These are phyloP conservation scores for Sycophila sp. DNA, from an alignment of 1,140 invertebrate genomes.

Conservation along the genomic window DNA sequence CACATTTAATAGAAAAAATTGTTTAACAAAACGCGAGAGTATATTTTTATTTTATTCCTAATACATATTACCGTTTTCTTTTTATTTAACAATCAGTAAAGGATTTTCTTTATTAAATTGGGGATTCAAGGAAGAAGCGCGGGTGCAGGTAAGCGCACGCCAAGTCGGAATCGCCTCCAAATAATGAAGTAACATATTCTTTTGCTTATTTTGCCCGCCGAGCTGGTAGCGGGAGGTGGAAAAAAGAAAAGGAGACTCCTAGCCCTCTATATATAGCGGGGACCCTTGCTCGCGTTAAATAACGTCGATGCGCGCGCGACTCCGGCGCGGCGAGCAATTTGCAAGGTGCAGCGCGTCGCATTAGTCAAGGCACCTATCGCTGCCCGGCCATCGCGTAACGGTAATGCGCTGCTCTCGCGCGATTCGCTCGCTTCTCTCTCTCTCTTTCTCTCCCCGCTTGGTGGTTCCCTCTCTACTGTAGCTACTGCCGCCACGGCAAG, in stretches of 20 bases:
- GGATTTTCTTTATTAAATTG: too few species aligned
- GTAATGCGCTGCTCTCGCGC: constrained; percentile 54
- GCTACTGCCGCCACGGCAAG: not conserved
- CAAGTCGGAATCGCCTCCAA: too few species aligned
- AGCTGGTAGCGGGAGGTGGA: too few species aligned
- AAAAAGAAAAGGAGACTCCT: not conserved
- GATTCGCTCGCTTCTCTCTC: constrained; percentile 53
- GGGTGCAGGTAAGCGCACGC: too few species aligned
- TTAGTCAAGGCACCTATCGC: constrained; percentile 65
- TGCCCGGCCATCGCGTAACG: constrained; percentile 62
- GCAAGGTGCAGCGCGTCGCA: constrained; percentile 64
- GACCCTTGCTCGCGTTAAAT: constrained; percentile 6
- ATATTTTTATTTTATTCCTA: too few species aligned
- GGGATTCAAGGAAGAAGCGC: too few species aligned
- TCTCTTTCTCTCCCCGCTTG: not conserved
- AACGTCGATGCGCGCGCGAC: constrained; percentile 32
- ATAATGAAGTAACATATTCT: not conserved
- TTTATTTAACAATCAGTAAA: too few species aligned
- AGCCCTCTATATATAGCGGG: constrained; percentile 21
- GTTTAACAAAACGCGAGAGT: too few species aligned
- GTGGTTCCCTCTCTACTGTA: not conserved
- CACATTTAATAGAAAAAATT: too few species aligned
- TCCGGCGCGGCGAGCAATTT: constrained; percentile 56
- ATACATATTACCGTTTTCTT: too few species aligned
- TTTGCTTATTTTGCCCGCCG: too few species aligned